These are phyloP conservation scores for Pao palembangensis DNA, from an alignment of 2,113 vertebrate genomes.

Conservation along the genomic window DNA sequence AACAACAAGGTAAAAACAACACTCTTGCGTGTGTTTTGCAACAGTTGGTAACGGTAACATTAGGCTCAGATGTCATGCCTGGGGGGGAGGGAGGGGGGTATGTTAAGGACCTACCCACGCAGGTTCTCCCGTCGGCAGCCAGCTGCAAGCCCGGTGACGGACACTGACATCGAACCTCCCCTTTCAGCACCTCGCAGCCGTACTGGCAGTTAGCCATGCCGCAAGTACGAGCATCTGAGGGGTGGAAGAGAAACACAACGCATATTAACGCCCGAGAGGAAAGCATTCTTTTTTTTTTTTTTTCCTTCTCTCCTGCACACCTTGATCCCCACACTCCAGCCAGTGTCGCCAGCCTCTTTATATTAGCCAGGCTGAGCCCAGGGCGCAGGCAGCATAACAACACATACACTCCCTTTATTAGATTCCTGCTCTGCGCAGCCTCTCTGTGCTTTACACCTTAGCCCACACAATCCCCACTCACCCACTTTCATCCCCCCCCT, in stretches of 20 bases:
- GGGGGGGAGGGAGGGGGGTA: conserved; percentile 3
- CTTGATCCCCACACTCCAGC: conserved; percentile 21
- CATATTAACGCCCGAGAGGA: conserved; percentile 29
- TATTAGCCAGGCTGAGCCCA: conserved; percentile 49
- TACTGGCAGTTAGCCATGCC: conserved; percentile 98
- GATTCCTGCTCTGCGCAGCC: conserved; percentile 41
- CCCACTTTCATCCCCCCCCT: conserved; percentile 20
- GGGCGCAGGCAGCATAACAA: conserved; percentile 38
- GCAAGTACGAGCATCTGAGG: conserved; percentile 83
- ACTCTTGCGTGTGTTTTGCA: background rate
- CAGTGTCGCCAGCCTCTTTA: conserved; percentile 30
- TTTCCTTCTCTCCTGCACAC: background rate
- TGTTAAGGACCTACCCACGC: conserved; percentile 81
- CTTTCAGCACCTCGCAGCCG: conserved; percentile 91
- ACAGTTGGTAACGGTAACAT: conserved; percentile 1
- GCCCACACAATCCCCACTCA: conserved; percentile 23
- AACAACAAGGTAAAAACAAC: background rate
- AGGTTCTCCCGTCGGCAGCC: conserved; percentile 89
- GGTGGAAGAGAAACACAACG: conserved; percentile 22
- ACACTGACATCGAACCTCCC: conserved; percentile 90
- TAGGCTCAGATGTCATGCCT: conserved; percentile 14
- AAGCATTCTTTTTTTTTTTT: background rate
- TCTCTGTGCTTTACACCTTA: conserved; percentile 28
- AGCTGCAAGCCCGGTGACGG: conserved; percentile 93
- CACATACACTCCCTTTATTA: conserved; percentile 53